Evolutionary conservation across 1,140 invertebrate genomes (phyloP).

Genomic region (Dendrolimus punctatus): DNA sequence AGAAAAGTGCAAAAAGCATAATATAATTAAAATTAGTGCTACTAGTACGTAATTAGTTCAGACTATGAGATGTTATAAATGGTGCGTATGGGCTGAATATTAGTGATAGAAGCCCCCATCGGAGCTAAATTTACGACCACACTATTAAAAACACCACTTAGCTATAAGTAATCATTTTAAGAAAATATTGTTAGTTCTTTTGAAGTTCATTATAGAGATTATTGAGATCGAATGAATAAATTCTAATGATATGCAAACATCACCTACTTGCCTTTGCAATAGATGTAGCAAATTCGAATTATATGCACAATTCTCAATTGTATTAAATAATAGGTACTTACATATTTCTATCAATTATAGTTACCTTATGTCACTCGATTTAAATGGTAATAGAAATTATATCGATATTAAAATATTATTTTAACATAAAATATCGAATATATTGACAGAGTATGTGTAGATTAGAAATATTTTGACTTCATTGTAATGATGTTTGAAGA

Average conservation of each 20-base stretch:
- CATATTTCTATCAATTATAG: slow-evolving; percentile 32
- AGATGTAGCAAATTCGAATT: slow-evolving; percentile 42
- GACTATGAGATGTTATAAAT: slow-evolving; percentile 32
- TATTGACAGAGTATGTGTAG: slow-evolving; percentile 14
- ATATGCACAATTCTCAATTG: slow-evolving; percentile 51
- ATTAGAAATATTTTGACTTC: slow-evolving; percentile 15
- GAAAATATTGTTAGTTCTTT: slow-evolving; percentile 30
- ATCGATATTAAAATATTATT: slow-evolving; percentile 9
- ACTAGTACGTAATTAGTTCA: slow-evolving; percentile 45
- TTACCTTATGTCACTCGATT: slow-evolving; percentile 30
- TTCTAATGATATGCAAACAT: slow-evolving; percentile 29
- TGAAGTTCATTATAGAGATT: slow-evolving; percentile 29
- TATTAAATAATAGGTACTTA: slow-evolving; percentile 25
- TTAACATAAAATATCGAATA: slow-evolving; percentile 9
- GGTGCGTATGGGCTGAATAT: slow-evolving; percentile 25
- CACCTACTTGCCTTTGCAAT: slow-evolving; percentile 58
- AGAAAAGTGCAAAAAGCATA: slow-evolving; percentile 57
- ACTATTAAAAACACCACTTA: slow-evolving; percentile 49
- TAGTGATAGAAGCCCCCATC: slow-evolving; percentile 8
- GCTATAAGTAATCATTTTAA: slow-evolving; percentile 30
- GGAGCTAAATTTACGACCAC: slow-evolving; percentile 36
- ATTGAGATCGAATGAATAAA: slow-evolving; percentile 21
- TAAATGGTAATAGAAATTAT: too few relatives aligned
- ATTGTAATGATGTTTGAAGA: not conserved
- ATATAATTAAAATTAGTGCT: slow-evolving; percentile 56